These are phyloP conservation scores for Oriolus oriolus DNA, from an alignment of 2,113 vertebrate species.

Conservation along the genomic window DNA sequence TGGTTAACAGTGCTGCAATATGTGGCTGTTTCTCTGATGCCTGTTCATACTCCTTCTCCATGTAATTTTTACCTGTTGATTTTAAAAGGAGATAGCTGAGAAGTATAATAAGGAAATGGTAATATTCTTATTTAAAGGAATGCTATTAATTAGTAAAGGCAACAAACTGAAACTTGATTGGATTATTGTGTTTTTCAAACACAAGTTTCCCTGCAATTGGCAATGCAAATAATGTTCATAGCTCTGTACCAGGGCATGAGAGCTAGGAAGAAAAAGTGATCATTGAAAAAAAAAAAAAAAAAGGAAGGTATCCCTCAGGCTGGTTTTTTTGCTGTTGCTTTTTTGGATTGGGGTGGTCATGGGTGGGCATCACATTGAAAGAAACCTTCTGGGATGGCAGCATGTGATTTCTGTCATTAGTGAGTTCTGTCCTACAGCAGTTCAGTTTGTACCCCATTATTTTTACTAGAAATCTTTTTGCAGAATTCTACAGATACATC, in stretches of 20 bases:
- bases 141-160: neutral
- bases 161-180: neutral
- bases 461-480: neutral
- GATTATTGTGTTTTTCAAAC: neutral
- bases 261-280: neutral
- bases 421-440: neutral
- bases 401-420: neutral
- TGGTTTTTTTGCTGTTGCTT: neutral
- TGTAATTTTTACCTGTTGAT: neutral
- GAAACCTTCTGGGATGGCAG: neutral
- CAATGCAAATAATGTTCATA: neutral
- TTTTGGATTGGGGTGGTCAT: neutral
- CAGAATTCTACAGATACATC: neutral
- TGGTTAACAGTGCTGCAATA: neutral
- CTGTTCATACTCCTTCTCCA: neutral
- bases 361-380: neutral
- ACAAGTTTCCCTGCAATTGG: neutral
- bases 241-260: neutral
- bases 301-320: neutral
- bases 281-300: neutral
- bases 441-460: neutral
- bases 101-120: neutral
- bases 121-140: neutral
- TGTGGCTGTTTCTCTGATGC: neutral
- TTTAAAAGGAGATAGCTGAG: neutral